Percentiles rank a stretch among this genome's conserved stretches.
phyloP scores from a whole-genome alignment of 2,113 vertebrate species.

The Phainopepla nitens region DNA sequence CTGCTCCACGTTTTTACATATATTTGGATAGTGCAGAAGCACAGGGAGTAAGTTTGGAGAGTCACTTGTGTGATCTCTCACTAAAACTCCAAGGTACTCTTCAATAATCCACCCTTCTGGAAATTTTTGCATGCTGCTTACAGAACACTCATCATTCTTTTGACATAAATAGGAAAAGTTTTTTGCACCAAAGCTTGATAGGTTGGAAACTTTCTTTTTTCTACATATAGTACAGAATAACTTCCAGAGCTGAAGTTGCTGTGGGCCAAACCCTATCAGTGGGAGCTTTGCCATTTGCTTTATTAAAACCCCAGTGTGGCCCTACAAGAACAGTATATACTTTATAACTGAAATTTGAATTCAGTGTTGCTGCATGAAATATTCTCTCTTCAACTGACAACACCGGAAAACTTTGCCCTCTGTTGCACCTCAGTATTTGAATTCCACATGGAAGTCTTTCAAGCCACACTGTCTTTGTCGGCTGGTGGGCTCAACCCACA shows the following conservation, averaged over 20 bases:
- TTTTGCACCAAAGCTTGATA: not conserved
- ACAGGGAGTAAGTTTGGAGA: not conserved
- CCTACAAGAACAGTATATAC: not conserved
- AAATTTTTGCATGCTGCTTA: not conserved
- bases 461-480: not conserved
- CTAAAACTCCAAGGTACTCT: not conserved
- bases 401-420: not conserved
- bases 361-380: not conserved
- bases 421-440: not conserved
- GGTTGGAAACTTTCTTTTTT: not conserved
- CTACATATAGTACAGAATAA: not conserved
- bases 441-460: not conserved
- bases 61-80: not conserved
- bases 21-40: not conserved
- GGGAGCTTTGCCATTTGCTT: not conserved
- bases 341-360: not conserved
- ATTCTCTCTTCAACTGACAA: not conserved
- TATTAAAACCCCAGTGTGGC: not conserved
- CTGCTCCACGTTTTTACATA: not conserved
- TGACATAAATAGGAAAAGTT: not conserved
- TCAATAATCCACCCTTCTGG: not conserved
- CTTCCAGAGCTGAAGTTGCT: not conserved
- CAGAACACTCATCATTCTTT: not conserved
- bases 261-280: not conserved
- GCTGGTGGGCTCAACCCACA: not conserved